Percentiles rank a stretch among this genome's conserved stretches.
Conservation (phyloP, 2,113 vertebrate genomes). For the Pseudolaguvia tuberculata region DNA sequence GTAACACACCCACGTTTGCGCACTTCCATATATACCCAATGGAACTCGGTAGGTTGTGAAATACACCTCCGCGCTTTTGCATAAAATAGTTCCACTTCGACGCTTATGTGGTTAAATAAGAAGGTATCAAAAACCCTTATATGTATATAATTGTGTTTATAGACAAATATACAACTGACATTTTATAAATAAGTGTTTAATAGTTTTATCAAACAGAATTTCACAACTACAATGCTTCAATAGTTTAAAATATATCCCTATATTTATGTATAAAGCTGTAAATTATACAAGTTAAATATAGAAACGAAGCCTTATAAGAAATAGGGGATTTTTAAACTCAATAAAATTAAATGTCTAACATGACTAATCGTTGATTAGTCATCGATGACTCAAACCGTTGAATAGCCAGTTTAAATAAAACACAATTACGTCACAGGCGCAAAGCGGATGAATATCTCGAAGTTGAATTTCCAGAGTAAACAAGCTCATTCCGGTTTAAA, state of each 20-base stretch:
- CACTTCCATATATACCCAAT: constrained; percentile 47
- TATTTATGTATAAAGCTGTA: too few species aligned
- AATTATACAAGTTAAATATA: too few species aligned
- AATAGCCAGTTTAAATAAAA: constrained; percentile 42
- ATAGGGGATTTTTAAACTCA: neutral
- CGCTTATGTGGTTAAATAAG: too few species aligned
- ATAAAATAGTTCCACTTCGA: constrained; percentile 47
- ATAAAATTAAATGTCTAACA: too few species aligned
- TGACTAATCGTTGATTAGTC: neutral
- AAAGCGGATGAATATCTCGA: constrained; percentile 56
- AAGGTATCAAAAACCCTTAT: too few species aligned
- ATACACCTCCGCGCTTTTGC: constrained; percentile 49
- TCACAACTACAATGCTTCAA: neutral
- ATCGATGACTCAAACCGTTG: neutral
- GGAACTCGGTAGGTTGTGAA: constrained; percentile 8
- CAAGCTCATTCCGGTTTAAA: constrained; percentile 60
- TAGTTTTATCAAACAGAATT: too few species aligned
- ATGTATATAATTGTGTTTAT: too few species aligned
- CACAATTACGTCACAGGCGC: constrained; percentile 59
- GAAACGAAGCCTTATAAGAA: neutral
- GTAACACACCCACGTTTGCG: rapidly evolving
- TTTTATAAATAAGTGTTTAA: neutral
- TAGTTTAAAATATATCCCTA: neutral
- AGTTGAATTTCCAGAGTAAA: neutral
- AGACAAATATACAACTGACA: too few species aligned